Percentiles rank a stretch among this genome's conserved stretches.
Evolutionary conservation across 2,113 vertebrate genomes (phyloP).

Genomic region (Rostratula benghalensis): DNA sequence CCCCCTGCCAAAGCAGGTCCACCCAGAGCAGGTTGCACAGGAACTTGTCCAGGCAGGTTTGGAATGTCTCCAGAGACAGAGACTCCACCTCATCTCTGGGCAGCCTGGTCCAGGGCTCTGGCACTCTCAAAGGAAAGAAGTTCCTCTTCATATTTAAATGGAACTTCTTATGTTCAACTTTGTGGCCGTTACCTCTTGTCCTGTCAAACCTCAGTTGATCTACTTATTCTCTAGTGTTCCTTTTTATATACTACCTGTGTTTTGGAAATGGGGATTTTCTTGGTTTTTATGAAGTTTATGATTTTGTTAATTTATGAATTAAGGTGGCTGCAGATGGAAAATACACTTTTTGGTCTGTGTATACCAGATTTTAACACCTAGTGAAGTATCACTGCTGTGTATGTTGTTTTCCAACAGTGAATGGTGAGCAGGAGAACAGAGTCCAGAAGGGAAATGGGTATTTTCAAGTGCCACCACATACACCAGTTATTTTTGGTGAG

Average conservation of each 20-base stretch:
- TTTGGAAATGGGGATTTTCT: not conserved
- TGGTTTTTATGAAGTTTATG: not conserved
- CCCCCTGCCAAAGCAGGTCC: too few relatives aligned
- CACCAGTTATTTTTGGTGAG: slow-evolving; percentile 97
- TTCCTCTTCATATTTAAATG: too few relatives aligned
- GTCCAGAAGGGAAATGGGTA: slow-evolving; percentile 99
- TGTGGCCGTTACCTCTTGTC: too few relatives aligned
- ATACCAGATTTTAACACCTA: not conserved
- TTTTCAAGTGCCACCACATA: slow-evolving; percentile 98
- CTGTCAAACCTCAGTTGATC: not conserved
- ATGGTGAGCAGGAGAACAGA: slow-evolving; percentile 93
- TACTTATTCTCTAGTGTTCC: not conserved
- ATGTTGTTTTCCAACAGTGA: slow-evolving; percentile 75
- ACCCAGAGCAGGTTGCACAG: too few relatives aligned
- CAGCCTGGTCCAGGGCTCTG: too few relatives aligned
- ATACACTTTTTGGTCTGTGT: not conserved
- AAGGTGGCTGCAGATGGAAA: not conserved
- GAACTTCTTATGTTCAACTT: too few relatives aligned
- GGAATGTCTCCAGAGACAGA: too few relatives aligned
- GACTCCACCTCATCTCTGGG: too few relatives aligned
- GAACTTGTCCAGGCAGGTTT: too few relatives aligned
- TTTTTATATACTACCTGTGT: not conserved
- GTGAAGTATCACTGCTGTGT: not conserved
- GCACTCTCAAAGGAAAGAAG: too few relatives aligned
- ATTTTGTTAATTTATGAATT: not conserved